Percentiles rank a stretch among this genome's conserved stretches.
Conservation (phyloP, 2,888 invertebrate species). For the Drosophila fungiperda region DNA sequence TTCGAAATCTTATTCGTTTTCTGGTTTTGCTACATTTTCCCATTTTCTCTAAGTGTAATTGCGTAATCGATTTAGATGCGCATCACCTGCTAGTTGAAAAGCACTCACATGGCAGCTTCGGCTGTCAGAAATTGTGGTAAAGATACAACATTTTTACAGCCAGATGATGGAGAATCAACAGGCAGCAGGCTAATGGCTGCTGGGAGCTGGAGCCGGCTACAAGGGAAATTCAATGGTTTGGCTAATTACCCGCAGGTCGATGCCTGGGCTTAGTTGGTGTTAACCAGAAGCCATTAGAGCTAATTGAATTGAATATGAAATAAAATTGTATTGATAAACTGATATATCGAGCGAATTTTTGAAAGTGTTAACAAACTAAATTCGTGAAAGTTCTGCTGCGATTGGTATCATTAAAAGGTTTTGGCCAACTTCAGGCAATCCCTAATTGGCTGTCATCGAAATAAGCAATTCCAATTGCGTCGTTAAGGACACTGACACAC, state of each 20-base stretch:
- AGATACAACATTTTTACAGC: conserved; percentile 6
- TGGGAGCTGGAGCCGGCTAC: neutral
- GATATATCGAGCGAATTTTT: conserved; percentile 17
- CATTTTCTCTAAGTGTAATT: conserved; percentile 40
- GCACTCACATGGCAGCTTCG: conserved; percentile 25
- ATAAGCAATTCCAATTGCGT: conserved; percentile 14
- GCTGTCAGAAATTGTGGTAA: conserved; percentile 24
- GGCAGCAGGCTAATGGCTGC: conserved; percentile 14
- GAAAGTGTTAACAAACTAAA: conserved; percentile 30
- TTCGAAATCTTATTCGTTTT: neutral
- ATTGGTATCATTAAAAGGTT: conserved; percentile 31
- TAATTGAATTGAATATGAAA: conserved; percentile 76
- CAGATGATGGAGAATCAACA: conserved; percentile 37
- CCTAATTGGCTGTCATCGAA: conserved; percentile 46
- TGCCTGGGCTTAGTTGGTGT: conserved; percentile 17
- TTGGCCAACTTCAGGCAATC: conserved; percentile 3
- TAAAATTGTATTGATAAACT: conserved; percentile 45
- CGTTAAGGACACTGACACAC: neutral
- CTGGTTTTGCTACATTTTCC: neutral
- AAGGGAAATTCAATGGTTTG: conserved; percentile 8
- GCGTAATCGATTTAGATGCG: conserved; percentile 75
- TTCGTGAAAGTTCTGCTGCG: neutral
- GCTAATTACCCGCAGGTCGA: conserved; percentile 23
- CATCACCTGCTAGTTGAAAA: conserved; percentile 55
- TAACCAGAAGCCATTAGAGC: conserved; percentile 65